phyloP scores from a whole-genome alignment of 1,140 invertebrate species.

The Conus betulinus region DNA sequence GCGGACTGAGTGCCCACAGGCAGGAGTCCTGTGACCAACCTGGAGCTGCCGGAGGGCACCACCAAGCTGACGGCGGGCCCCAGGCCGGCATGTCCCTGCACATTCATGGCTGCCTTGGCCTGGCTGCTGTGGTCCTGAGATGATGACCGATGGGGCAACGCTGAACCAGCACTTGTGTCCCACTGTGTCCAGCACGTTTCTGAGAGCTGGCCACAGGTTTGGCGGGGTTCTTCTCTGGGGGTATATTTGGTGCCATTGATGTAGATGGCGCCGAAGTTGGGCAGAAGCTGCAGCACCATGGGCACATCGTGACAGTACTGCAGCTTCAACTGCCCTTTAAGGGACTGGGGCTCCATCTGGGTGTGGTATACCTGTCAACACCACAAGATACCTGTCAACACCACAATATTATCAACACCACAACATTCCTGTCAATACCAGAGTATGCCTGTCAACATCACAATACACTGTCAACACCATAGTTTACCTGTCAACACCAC shows the following conservation, averaged over 20 bases:
- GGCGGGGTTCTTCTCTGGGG: conserved; percentile 40
- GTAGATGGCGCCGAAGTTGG: conserved; percentile 58
- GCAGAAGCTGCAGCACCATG: conserved; percentile 33
- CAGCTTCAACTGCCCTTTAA: conserved; percentile 52
- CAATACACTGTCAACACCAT: too few species aligned
- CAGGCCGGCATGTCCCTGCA: not conserved
- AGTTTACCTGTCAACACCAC: too few species aligned
- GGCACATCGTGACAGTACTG: conserved; percentile 49
- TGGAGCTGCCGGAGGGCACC: not conserved
- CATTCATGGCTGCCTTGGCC: conserved; percentile 13
- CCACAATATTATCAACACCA: not conserved
- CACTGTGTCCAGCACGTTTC: not conserved
- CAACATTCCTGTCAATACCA: not conserved
- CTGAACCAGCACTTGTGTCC: too few species aligned
- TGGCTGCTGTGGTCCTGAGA: conserved; percentile 1
- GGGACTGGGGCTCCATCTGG: conserved; percentile 53
- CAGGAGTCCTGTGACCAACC: not conserved
- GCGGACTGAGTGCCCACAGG: not conserved
- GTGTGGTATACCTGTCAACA: conserved; percentile 69
- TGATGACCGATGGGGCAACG: not conserved
- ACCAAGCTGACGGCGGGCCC: not conserved
- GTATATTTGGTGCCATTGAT: conserved; percentile 55
- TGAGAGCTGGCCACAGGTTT: not conserved
- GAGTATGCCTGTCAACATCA: too few species aligned
- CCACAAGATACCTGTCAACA: not conserved